A percentile compares a stretch with the other conserved stretches of the same genome.
Evolutionary conservation across 1,140 invertebrate genomes (phyloP).

Genomic region (Plectus sambesii): DNA sequence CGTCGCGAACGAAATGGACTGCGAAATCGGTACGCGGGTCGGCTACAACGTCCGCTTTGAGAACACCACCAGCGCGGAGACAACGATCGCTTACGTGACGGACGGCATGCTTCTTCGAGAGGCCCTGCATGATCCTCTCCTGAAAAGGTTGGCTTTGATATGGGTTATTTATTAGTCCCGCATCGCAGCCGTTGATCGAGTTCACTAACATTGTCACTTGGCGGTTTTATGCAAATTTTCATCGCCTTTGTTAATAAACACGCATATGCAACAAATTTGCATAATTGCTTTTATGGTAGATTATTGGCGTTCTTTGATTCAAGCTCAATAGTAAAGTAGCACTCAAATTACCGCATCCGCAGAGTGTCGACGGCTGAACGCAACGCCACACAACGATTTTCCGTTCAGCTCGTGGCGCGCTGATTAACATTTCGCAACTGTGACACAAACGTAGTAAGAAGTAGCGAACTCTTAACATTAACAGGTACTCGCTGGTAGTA

Average conservation of each 20-base stretch:
- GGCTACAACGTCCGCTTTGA: slow-evolving; percentile 89
- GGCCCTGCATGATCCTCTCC: slow-evolving; percentile 58
- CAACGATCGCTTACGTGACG: slow-evolving; percentile 73
- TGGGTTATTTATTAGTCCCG: slow-evolving; percentile 11
- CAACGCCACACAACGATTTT: too few relatives aligned
- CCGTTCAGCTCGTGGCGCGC: too few relatives aligned
- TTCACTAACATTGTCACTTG: not conserved
- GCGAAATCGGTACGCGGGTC: slow-evolving; percentile 48
- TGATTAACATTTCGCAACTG: not conserved
- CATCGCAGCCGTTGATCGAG: too few relatives aligned
- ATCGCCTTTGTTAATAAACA: not conserved
- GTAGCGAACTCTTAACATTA: slow-evolving; percentile 51
- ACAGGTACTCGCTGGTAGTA: slow-evolving; percentile 71
- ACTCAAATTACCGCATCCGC: too few relatives aligned
- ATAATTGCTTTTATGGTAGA: too few relatives aligned
- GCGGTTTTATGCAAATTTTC: too few relatives aligned
- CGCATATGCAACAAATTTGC: too few relatives aligned
- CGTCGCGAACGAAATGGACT: slow-evolving; percentile 65
- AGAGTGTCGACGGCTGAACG: too few relatives aligned
- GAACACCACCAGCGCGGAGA: slow-evolving; percentile 62
- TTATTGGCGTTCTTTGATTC: too few relatives aligned
- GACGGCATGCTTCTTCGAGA: slow-evolving; percentile 88
- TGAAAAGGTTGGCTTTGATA: slow-evolving; percentile 34
- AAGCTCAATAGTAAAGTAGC: too few relatives aligned
- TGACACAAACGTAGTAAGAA: slow-evolving; percentile 10